Evolutionary conservation across 2,797 vertebrate genomes (phyloP).

Genomic region (Lepilemur ruficaudatus): DNA sequence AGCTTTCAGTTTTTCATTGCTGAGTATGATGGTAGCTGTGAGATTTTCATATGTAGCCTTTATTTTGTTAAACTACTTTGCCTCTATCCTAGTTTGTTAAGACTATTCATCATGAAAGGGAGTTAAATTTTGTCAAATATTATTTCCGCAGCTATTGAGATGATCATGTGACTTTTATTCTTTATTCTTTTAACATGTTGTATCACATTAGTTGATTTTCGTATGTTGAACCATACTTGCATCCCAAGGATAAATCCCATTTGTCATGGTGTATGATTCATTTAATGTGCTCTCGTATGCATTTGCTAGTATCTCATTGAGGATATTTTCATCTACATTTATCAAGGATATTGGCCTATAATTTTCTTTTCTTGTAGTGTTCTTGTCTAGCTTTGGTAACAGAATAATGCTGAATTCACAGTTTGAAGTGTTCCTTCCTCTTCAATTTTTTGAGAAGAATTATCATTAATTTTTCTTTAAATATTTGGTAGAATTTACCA

Average conservation of each 20-base stretch:
- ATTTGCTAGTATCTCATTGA: neutral
- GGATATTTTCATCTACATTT: neutral
- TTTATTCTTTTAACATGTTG: neutral
- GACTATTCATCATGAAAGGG: neutral
- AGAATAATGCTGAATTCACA: neutral
- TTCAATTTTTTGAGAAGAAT: neutral
- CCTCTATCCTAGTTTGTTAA: neutral
- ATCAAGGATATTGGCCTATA: neutral
- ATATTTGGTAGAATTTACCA: neutral
- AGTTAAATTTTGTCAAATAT: neutral
- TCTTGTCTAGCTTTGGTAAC: neutral
- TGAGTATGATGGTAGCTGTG: neutral
- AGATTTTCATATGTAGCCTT: neutral
- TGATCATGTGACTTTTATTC: neutral
- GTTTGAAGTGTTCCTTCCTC: neutral
- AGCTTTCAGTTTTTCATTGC: neutral
- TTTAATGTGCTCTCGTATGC: neutral
- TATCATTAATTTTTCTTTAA: neutral
- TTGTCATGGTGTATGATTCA: neutral
- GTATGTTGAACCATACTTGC: neutral
- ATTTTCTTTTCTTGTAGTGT: neutral
- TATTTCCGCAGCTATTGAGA: neutral
- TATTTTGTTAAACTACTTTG: neutral
- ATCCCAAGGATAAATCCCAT: neutral
- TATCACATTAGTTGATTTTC: neutral